A percentile compares a stretch with the other conserved stretches of the same genome.
phyloP scores from a whole-genome alignment of 2,888 invertebrate species.

The Subacronicta megacephala region DNA sequence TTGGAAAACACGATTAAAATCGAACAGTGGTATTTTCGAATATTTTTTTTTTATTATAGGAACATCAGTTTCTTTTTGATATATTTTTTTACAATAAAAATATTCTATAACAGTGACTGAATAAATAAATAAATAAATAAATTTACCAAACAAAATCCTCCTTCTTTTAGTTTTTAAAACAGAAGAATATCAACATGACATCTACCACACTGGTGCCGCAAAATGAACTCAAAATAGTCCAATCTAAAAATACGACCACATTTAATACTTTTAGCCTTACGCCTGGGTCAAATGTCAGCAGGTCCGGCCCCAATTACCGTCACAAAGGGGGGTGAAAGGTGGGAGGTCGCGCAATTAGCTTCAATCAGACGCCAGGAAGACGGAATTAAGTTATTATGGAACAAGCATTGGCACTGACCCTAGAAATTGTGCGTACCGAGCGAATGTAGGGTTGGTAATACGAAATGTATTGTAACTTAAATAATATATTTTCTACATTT shows the following conservation, averaged over 20 bases:
- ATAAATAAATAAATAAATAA: too few species aligned
- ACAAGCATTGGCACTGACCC: conserved; percentile 61
- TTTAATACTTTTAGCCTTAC: conserved; percentile 49
- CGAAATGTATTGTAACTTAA: neutral
- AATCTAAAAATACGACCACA: conserved; percentile 38
- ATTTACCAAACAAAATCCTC: too few species aligned
- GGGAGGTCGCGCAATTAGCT: conserved; percentile 77
- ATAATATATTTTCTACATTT: too few species aligned
- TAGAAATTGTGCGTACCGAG: conserved; percentile 12
- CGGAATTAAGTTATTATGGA: conserved; percentile 72
- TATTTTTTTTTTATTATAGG: too few species aligned
- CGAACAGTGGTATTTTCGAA: too few species aligned
- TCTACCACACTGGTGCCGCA: conserved; percentile 2
- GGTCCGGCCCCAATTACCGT: conserved; percentile 72
- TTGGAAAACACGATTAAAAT: too few species aligned
- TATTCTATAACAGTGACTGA: too few species aligned
- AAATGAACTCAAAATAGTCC: conserved; percentile 27
- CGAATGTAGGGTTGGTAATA: neutral
- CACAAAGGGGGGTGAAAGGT: conserved; percentile 68
- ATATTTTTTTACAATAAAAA: too few species aligned
- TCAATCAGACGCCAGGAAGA: conserved; percentile 79
- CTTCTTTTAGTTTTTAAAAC: too few species aligned
- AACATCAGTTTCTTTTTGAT: too few species aligned
- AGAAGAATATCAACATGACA: neutral
- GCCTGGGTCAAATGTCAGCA: conserved; percentile 64